Base-by-base conservation (phyloP, 2,113 vertebrate species). In the Aleadryas rufinucha region DNA sequence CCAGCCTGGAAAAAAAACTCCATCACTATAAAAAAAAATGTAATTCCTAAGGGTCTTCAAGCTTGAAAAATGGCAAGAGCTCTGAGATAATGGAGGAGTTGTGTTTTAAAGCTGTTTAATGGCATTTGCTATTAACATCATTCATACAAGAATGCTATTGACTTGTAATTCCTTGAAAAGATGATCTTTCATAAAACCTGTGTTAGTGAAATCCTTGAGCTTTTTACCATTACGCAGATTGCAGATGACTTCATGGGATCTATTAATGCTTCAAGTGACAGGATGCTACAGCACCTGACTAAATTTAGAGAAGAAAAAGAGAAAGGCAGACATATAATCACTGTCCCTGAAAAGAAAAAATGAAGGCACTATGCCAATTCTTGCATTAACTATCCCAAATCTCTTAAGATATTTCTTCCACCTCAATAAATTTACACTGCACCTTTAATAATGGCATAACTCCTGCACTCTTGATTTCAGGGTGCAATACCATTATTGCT, bases 371-470 rank as follows among this genome's bases (percentile, higher is more conserved):
- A 6, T 78, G 92, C 87, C 85, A 97, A 37, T 75, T 77, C 64
- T 64, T 95, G 71, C 88, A 94, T 94, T 97, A 92, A 61, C 52
- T 56, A 60, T 53, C 37, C 16, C 49, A 81, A 70, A 90, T 75
- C 70, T 64, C 76, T 78, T 88, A 49, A 93, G 60, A 66, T 66
- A 86, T 75, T 93, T 68, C 56, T 90, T 93, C 64, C 49, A 78
- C 20, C 5, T 81, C 71, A 92, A 64, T 84, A 70, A 74, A 86
- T 90, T 86, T 93, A 80, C 83, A 60, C 19, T 53, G 11, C 31
- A 27, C 22, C 59, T 71, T 74, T 95, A 86, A 59, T 56, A 81
- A 93, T 1, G 8, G 16, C n/a, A 11, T 66, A 84, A 81, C 12
- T 86, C 39, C 33, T 20, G 5, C 37, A 54, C 35, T 88, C 24